A percentile compares a stretch with the other conserved stretches of the same genome.
These are phyloP conservation scores for Myotis yumanensis DNA, from an alignment of 2,113 vertebrate species.

Conservation along the genomic window DNA sequence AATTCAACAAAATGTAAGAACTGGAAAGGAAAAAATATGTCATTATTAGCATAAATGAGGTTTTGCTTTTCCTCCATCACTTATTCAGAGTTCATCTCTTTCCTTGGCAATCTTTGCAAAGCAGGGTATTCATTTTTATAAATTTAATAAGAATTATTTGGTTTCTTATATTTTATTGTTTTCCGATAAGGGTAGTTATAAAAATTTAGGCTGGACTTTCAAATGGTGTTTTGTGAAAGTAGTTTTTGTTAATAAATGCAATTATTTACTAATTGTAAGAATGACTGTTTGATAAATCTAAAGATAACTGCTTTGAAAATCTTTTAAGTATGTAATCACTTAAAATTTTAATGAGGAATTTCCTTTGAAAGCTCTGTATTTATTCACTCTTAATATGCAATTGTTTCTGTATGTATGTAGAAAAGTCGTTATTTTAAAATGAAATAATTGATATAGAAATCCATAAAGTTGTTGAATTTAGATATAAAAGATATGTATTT, in stretches of 20 bases:
- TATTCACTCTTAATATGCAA: slow-evolving; percentile 11
- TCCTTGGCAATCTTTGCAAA: slow-evolving; percentile 19
- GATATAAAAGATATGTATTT: slow-evolving; percentile 11
- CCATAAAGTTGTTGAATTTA: neutral
- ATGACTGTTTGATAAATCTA: slow-evolving; percentile 55
- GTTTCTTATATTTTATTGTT: slow-evolving; percentile 11
- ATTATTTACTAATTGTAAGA: slow-evolving; percentile 39
- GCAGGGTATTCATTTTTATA: neutral
- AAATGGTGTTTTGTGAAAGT: slow-evolving; percentile 26
- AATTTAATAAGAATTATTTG: slow-evolving; percentile 16
- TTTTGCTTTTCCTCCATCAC: neutral
- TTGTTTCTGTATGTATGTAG: neutral
- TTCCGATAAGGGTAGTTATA: neutral
- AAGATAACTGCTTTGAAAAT: slow-evolving; percentile 40
- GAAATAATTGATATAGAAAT: slow-evolving; percentile 25
- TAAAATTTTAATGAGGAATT: slow-evolving; percentile 48
- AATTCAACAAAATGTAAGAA: slow-evolving; percentile 7
- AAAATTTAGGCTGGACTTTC: slow-evolving; percentile 26
- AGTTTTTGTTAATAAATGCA: slow-evolving; percentile 4
- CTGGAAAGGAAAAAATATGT: neutral
- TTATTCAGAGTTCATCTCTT: neutral
- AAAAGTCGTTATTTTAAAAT: slow-evolving; percentile 54
- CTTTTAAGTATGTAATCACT: neutral
- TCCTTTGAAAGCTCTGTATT: neutral
- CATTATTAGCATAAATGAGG: neutral